Conservation (phyloP, 2,888 invertebrate species). For the Trissoscelio sp. region DNA sequence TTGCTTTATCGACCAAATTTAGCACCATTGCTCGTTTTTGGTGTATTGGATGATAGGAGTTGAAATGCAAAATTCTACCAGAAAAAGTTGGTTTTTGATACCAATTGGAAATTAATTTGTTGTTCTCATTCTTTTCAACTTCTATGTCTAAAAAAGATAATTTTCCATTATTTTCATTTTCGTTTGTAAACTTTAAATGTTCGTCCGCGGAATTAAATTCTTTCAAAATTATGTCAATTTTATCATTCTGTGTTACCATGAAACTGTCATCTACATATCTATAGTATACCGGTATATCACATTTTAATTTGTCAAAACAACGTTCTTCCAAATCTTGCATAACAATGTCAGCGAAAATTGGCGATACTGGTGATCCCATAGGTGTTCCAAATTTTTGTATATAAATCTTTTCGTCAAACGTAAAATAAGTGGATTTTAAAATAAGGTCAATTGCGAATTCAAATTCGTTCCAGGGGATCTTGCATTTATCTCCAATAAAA, state of each 20-base stretch:
- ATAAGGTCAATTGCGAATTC: not conserved
- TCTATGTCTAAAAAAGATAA: constrained; percentile 3
- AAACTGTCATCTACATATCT: constrained; percentile 11
- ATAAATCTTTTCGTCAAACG: not conserved
- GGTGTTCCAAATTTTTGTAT: not conserved
- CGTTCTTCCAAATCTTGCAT: not conserved
- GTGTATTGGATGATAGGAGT: not conserved
- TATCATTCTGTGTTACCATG: not conserved
- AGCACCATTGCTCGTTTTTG: constrained; percentile 11
- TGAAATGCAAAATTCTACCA: constrained; percentile 5
- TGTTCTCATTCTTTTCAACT: not conserved
- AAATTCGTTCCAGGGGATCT: not conserved
- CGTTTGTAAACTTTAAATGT: not conserved
- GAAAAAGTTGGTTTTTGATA: constrained; percentile 13
- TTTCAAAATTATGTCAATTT: not conserved
- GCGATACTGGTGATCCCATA: not conserved
- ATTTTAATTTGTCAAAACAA: not conserved
- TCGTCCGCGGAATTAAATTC: not conserved
- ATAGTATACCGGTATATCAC: not conserved
- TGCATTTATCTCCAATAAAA: not conserved
- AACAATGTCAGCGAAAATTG: not conserved
- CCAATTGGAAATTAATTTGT: constrained; percentile 2
- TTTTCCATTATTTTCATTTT: not conserved
- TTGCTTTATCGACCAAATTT: not conserved
- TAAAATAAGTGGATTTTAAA: not conserved